Base-by-base conservation (phyloP, 2,797 vertebrate genomes). In the Pantherophis alleghaniensis region DNA sequence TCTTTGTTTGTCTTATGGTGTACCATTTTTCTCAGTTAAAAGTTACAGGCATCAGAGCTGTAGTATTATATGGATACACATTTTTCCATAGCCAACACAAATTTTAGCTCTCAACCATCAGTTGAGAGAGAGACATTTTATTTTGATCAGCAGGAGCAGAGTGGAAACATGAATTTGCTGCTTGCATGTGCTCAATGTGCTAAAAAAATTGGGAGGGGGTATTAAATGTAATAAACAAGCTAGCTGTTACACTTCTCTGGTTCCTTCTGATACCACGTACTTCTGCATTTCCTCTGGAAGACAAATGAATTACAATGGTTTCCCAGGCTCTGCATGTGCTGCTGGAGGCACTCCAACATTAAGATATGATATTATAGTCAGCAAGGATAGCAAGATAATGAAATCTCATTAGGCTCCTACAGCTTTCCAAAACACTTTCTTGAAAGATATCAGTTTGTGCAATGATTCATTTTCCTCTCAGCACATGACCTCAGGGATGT, bases 321-420 rank as follows among this genome's bases (percentile, higher is more conserved):
- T 89, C 86, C 57, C 63, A 91, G 53, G 24, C 83, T 90, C 83
- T 86, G 55, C 66, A n/a, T 91, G 83, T 90, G 32, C 61, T 88
- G 7, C 61, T 88, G 7, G 83, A 60, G 55, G 93, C 90, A 91
- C n/a, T 90, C 56, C 56, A 37, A 60, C 87, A 93, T 94, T 95
- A 94, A 91, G 94, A 87, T 7, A 92, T 53, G 63, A 14, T 61
- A 55, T 93, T 96, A 32, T 79, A 93, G 79, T 92, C 24, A 66
- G 20, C 66, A 87, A 92, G 90, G 90, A 79, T 53, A 89, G n/a
- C 88, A 63, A 94, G 86, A 63, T 96, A 94, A 95, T 90, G 86
- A 94, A 92, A 87, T 93, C 92, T 96, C 95, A 95, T 94, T 96
- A 94, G 93, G 91, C 93, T 93, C 93, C 93, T 93, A 83, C 86